Evolutionary conservation across 2,113 vertebrate genomes (phyloP).

Genomic region (Mugil cephalus): DNA sequence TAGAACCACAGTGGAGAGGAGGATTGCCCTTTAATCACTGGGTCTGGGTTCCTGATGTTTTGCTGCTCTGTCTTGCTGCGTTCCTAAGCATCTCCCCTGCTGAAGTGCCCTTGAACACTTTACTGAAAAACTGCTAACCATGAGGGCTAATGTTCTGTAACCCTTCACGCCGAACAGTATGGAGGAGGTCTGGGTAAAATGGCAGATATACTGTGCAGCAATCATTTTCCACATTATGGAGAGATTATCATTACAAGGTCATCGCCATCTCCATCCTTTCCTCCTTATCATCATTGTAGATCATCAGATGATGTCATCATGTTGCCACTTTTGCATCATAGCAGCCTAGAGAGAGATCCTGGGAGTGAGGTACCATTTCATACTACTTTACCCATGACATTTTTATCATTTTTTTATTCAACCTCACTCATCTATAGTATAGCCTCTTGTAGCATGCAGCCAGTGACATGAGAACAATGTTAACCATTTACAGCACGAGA

Average conservation of each 20-base stretch:
- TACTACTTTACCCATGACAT: too few relatives aligned
- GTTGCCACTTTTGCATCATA: constrained; percentile 33
- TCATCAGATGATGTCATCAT: constrained; percentile 45
- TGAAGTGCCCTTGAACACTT: constrained; percentile 32
- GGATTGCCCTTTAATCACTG: background rate
- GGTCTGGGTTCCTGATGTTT: constrained; percentile 1
- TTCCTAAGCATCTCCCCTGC: constrained; percentile 17
- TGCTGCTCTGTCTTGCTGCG: constrained; percentile 9
- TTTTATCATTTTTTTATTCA: constrained; percentile 1
- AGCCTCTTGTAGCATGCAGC: background rate
- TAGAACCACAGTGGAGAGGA: background rate
- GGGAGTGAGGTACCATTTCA: constrained; percentile 44
- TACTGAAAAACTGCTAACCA: constrained; percentile 14
- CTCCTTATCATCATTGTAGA: constrained; percentile 35
- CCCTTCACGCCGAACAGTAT: background rate
- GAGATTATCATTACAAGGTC: constrained; percentile 10
- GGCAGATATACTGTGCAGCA: background rate
- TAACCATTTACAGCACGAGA: background rate
- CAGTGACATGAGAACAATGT: constrained; percentile 1
- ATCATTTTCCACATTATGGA: constrained; percentile 22
- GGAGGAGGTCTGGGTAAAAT: constrained; percentile 2
- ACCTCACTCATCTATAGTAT: background rate
- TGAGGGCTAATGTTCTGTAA: background rate
- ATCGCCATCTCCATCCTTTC: constrained; percentile 12
- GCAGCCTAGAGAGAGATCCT: constrained; percentile 43